A percentile compares a stretch with the other conserved stretches of the same genome.
These are phyloP conservation scores for Sphecodes monilicornis DNA, from an alignment of 2,888 invertebrate genomes.

Conservation along the genomic window DNA sequence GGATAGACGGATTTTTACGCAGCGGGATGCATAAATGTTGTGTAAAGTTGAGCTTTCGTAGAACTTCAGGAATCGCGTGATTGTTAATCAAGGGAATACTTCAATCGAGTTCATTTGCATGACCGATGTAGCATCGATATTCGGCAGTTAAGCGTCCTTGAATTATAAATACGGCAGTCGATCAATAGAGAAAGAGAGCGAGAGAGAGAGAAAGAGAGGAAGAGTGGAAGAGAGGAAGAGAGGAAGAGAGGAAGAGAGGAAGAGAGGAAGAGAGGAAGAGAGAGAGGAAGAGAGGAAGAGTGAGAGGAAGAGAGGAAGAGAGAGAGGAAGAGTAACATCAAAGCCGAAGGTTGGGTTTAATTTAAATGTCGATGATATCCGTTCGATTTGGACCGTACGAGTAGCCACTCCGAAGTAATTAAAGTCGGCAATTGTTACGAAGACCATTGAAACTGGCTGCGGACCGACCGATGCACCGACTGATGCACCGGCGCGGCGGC, in stretches of 20 bases:
- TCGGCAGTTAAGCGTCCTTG: slow-evolving; percentile 43
- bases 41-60: not conserved
- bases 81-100: slow-evolving; percentile 7
- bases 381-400: slow-evolving; percentile 43
- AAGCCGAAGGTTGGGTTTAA: slow-evolving; percentile 7
- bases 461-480: slow-evolving; percentile 23
- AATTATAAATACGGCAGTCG: slow-evolving; percentile 34
- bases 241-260: too few species aligned
- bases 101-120: slow-evolving; percentile 27
- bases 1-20: not conserved
- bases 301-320: not conserved
- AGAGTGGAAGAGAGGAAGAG: not conserved
- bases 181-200: slow-evolving; percentile 30
- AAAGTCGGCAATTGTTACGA: slow-evolving; percentile 45
- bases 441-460: slow-evolving; percentile 27
- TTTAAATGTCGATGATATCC: slow-evolving; percentile 50
- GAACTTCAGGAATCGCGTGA: slow-evolving; percentile 3
- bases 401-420: slow-evolving; percentile 49
- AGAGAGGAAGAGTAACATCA: slow-evolving; percentile 9
- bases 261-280: not conserved
- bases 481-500: slow-evolving; percentile 1
- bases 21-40: not conserved
- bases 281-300: too few species aligned
- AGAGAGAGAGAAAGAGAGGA: too few species aligned
- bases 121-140: slow-evolving; percentile 33